These are phyloP conservation scores for Oenanthe oenanthe DNA, from an alignment of 2,113 vertebrate species.

Conservation along the genomic window DNA sequence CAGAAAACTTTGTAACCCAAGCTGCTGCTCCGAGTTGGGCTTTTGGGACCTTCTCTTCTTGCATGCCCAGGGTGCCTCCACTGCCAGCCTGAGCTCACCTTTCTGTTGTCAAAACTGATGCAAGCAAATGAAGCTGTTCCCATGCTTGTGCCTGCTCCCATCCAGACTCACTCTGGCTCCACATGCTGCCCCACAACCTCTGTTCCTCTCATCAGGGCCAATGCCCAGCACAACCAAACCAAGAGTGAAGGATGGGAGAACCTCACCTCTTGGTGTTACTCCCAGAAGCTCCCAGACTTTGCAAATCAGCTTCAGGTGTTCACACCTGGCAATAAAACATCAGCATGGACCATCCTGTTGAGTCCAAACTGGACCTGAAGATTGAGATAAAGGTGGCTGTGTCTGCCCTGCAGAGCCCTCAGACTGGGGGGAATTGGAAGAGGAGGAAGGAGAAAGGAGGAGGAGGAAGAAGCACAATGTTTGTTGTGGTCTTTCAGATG, in stretches of 20 bases:
- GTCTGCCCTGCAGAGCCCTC: neutral
- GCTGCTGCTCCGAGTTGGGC: fast-evolving
- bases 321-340: neutral
- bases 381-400: neutral
- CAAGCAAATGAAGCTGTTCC: neutral
- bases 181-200: fast-evolving
- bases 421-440: neutral
- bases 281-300: neutral
- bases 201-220: fast-evolving
- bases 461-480: neutral
- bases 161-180: neutral
- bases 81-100: neutral
- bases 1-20: neutral
- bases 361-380: neutral
- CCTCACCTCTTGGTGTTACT: neutral
- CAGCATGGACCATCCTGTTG: fast-evolving
- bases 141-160: neutral
- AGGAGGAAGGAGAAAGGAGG: neutral
- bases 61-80: neutral
- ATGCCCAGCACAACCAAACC: fast-evolving
- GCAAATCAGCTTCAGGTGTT: neutral
- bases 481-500: neutral
- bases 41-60: neutral
- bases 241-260: neutral
- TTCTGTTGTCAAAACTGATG: neutral